Evolutionary conservation across 2,797 vertebrate genomes (phyloP), one percentile per base, ranked within the genome.

Genomic region (Acipenser oxyrinchus): DNA sequence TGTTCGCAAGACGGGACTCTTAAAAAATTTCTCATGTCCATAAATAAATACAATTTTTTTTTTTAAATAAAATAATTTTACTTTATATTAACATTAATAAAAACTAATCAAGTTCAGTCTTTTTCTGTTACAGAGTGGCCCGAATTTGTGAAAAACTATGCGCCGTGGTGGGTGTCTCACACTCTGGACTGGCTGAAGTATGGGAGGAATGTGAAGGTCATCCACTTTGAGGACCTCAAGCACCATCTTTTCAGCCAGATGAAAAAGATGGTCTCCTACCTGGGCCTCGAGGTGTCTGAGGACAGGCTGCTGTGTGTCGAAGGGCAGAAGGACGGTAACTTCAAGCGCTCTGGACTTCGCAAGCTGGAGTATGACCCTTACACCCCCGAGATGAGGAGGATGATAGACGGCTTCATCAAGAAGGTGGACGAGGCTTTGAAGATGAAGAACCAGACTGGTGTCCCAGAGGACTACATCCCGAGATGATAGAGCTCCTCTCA

Each of bases 141-240:
- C 0, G 95, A 99, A 78, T 99, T 99, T 0, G 95, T 99, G 74
- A 92, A 90, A 67, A 97, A 95, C 84, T 97, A 98, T 0, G 92
- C 94, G 0, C 97, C 97, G 0, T 98, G 95, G 95, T 99, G 97
- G 97, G 95, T 94, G 0, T 96, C 95, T 0, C 96, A 98, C 85
- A 95, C 94, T 0, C 74, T 97, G 64, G 95, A 97, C 88, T 99
- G 97, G 97, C 86, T 99, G 75, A 91, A 82, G 65, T 93, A 89
- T 0, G 96, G 96, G n/a, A 93, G 81, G 77, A 88, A 78, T 0
- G 91, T 98, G 60, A 88, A 95, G 10, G 92, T 99, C 72, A 93
- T 99, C 51, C 95, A 98, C 73, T 99, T 96, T 0, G 97, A 99
- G 84, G 88, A 93, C 64, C 84, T 99, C 69, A 97, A 96, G 70